Evolutionary conservation across 2,888 invertebrate species (phyloP), one percentile per base, ranked within the genome.

Genomic region (Cephus pygmeus): DNA sequence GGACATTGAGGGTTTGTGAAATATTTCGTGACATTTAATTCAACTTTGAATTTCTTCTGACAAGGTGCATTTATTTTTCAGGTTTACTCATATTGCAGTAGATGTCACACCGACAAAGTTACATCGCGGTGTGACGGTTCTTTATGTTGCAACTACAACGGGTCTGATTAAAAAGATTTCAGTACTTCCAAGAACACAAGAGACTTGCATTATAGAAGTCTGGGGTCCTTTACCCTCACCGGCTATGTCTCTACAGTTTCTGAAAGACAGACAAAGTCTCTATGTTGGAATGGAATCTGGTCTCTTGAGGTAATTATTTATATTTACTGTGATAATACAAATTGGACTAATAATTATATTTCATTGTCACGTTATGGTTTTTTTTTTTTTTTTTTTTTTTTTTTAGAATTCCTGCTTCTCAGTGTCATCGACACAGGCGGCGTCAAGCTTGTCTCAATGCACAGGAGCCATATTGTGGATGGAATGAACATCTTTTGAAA

Each of bases 401-500:
- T 78, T 56, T 71, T 69, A 95, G 96, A 68, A 93, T 98, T 76
- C 94, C 96, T 0, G 95, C 96, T 1, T 94, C 96, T 81, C 95
- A 97, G 73, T 98, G 98, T 87, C 92, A 93, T 56, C 94, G 97
- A 2, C 96, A 97, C 91, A 92, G 92, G 12, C 94, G 94, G 11
- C 93, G 94, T 76, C 92, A 94, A 12, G 94, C 95, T 11, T 98
- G 98, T 90, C 89, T 96, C 71, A 95, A 95, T 84, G 95, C 98
- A 0, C 96, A 96, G 92, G 98, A 98, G 92, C 98, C 98, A 0
- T 98, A 98, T 90, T 98, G 98, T 91, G 98, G 98, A 0, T 98
- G 98, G 98, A 95, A 98, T 91, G 95, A 96, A 83, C 93, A 94
- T 9, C 92, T 94, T 23, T 95, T 96, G 83, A 92, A 93, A 33